A percentile compares a stretch with the other conserved stretches of the same genome.
phyloP scores from a whole-genome alignment of 1,140 invertebrate species.

The Drosophila bipectinata region DNA sequence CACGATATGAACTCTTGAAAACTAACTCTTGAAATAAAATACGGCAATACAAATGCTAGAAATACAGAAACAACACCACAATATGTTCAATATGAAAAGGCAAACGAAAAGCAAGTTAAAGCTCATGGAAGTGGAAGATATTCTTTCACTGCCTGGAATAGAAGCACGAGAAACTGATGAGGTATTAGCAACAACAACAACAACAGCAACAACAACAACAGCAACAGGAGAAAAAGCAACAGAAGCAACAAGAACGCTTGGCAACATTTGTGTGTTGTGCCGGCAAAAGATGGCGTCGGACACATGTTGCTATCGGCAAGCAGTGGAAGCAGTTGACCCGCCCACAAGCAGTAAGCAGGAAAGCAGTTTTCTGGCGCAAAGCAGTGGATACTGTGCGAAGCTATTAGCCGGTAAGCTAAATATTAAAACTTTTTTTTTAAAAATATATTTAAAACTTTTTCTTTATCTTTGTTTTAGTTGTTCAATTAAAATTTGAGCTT shows the following conservation, averaged over 20 bases:
- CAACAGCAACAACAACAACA: conserved; percentile 5
- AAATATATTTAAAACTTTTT: not conserved
- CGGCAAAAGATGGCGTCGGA: conserved; percentile 33
- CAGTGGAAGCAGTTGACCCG: conserved; percentile 57
- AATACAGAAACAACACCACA: conserved; percentile 21
- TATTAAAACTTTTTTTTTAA: not conserved
- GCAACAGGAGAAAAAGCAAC: not conserved
- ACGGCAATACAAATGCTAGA: not conserved
- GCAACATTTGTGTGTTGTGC: conserved; percentile 62
- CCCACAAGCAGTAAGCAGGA: conserved; percentile 15
- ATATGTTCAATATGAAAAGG: conserved; percentile 38
- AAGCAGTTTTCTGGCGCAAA: conserved; percentile 22
- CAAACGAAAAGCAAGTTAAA: conserved; percentile 24
- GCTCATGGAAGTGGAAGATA: not conserved
- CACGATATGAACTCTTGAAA: conserved; percentile 1
- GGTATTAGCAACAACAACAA: conserved; percentile 5
- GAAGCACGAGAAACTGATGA: too few species aligned
- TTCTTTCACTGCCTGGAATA: too few species aligned
- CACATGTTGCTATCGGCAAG: conserved; percentile 48
- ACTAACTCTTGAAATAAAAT: not conserved
- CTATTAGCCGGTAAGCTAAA: not conserved
- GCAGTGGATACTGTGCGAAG: not conserved
- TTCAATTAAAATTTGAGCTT: not conserved
- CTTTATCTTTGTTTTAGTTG: not conserved
- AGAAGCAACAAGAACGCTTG: conserved; percentile 19